phyloP scores from a whole-genome alignment of 2,113 vertebrate genomes.

The Phyllostomus discolor region DNA sequence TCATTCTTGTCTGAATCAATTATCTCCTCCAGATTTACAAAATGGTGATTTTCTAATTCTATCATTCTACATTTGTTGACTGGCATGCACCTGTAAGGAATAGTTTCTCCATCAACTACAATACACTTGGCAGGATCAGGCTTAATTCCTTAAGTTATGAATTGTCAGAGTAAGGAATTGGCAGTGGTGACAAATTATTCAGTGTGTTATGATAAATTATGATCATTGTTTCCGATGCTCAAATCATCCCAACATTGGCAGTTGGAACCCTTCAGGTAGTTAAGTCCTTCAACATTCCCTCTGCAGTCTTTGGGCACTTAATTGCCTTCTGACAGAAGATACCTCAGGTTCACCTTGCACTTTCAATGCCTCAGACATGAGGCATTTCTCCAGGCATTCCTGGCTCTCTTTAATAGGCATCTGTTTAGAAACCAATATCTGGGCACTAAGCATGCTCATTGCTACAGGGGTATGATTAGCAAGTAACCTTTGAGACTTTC shows the following conservation, averaged over 20 bases:
- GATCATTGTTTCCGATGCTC: background rate
- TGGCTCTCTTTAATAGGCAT: background rate
- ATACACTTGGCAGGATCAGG: background rate
- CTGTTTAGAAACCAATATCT: constrained; percentile 1
- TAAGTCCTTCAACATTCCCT: background rate
- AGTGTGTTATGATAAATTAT: background rate
- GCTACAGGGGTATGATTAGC: background rate
- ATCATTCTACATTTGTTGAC: background rate
- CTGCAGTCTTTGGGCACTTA: background rate
- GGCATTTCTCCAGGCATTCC: background rate
- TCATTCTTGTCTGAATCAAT: background rate
- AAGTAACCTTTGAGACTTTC: background rate
- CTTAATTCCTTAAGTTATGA: background rate
- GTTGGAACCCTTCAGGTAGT: background rate
- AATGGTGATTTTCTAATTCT: background rate
- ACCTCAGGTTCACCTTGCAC: background rate
- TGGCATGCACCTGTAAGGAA: background rate
- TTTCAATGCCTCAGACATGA: background rate
- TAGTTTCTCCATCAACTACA: background rate
- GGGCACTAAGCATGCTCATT: background rate
- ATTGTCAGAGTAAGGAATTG: background rate
- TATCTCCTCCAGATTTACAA: background rate
- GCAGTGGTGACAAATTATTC: background rate
- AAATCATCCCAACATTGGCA: background rate
- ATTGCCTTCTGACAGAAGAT: background rate